These are phyloP conservation scores for Nyctibius grandis DNA, from an alignment of 2,797 vertebrate species.

Conservation along the genomic window DNA sequence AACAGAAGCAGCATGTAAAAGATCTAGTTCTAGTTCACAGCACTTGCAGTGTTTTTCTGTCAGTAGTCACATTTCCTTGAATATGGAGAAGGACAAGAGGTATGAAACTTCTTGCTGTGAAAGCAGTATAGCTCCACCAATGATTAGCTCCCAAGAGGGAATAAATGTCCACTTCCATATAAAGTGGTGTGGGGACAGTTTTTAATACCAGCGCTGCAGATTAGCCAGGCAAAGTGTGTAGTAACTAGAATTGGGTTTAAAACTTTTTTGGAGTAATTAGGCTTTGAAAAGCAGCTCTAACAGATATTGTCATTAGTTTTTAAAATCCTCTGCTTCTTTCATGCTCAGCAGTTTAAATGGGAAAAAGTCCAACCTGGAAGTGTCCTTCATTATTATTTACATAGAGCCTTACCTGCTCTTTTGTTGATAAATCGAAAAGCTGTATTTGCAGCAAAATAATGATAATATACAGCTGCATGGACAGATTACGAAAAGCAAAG, in stretches of 20 bases:
- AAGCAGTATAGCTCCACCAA: background rate
- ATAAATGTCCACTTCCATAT: background rate
- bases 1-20: background rate
- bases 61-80: background rate
- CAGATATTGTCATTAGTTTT: background rate
- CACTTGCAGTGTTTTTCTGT: background rate
- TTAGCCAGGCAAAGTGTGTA: background rate
- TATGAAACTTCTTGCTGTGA: background rate
- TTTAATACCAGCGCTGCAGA: background rate
- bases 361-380: slow-evolving; percentile 39
- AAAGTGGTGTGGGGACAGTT: background rate
- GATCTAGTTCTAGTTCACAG: background rate
- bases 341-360: background rate
- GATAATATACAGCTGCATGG: slow-evolving; percentile 64
- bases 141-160: background rate
- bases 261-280: background rate
- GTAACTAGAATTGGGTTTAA: background rate
- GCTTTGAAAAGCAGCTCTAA: background rate
- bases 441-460: slow-evolving; percentile 62
- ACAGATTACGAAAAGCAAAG: slow-evolving; percentile 53
- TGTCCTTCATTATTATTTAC: slow-evolving; percentile 67
- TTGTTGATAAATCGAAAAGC: slow-evolving; percentile 66
- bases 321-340: slow-evolving; percentile 19
- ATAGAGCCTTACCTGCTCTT: slow-evolving; percentile 55
- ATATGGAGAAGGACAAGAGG: background rate